Evolutionary conservation across 2,113 vertebrate species (phyloP).

Genomic region (Epinephelus lanceolatus): DNA sequence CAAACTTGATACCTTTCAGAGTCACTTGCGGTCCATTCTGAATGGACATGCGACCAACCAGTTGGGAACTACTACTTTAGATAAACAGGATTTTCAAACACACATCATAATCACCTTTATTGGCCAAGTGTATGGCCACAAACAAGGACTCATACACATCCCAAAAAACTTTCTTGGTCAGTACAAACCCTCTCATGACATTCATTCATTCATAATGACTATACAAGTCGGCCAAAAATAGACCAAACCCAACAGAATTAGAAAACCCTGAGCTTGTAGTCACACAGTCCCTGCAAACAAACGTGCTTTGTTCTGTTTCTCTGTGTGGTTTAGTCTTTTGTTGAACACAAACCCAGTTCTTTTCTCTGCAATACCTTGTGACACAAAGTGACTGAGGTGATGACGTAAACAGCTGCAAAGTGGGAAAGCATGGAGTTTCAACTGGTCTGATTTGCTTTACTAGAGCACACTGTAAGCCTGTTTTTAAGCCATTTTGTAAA

Average conservation of each 20-base stretch:
- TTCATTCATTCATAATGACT: background rate
- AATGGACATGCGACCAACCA: no score
- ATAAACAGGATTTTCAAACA: no score
- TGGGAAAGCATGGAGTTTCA: background rate
- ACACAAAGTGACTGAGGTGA: background rate
- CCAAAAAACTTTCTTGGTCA: background rate
- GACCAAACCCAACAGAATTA: background rate
- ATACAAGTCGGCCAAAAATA: background rate
- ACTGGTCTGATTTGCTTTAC: no score
- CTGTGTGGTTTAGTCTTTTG: slow-evolving; percentile 29
- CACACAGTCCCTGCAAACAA: background rate
- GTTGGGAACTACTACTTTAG: no score
- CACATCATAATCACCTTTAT: no score
- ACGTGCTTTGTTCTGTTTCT: slow-evolving; percentile 22
- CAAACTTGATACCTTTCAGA: no score
- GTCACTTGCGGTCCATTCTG: no score
- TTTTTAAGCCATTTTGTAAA: background rate
- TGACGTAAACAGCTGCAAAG: background rate
- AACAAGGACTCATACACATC: background rate
- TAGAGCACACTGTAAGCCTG: no score
- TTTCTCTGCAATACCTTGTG: slow-evolving; percentile 23
- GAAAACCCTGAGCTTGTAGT: slow-evolving; percentile 18
- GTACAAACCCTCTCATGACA: background rate
- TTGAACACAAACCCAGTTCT: slow-evolving; percentile 15
- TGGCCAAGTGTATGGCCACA: no score